Conservation (phyloP, 2,797 vertebrate species). For the Sebastes taczanowskii region DNA sequence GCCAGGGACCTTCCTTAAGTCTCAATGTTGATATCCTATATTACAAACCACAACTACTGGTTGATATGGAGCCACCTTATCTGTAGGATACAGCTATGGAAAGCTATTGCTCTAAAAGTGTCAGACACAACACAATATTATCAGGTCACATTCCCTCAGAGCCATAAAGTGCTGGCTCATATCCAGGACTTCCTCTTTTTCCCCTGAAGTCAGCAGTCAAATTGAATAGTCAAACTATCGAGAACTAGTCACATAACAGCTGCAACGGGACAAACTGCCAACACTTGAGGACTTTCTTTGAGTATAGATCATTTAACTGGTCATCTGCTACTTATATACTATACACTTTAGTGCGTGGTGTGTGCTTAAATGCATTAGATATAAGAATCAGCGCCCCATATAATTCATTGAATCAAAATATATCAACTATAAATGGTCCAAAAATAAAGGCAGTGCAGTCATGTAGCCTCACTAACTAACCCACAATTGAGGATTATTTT, state of each 20-base stretch:
- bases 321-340: neutral
- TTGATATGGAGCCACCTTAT: neutral
- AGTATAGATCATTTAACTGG: neutral
- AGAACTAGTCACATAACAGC: neutral
- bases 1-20: neutral
- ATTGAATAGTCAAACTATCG: neutral
- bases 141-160: neutral
- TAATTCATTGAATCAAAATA: too few species aligned
- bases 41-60: neutral
- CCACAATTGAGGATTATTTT: neutral
- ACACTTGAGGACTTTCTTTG: neutral
- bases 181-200: constrained; percentile 45
- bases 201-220: constrained; percentile 37
- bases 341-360: neutral
- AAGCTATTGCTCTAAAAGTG: neutral
- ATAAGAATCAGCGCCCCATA: neutral
- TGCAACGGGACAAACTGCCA: neutral
- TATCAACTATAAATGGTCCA: too few species aligned
- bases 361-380: neutral
- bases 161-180: constrained; percentile 14
- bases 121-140: neutral
- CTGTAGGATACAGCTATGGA: constrained; percentile 2
- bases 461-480: neutral
- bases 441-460: neutral
- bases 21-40: neutral